Conservation (phyloP, 2,797 vertebrate genomes). For the Lepidocolaptes lacrymiger region DNA sequence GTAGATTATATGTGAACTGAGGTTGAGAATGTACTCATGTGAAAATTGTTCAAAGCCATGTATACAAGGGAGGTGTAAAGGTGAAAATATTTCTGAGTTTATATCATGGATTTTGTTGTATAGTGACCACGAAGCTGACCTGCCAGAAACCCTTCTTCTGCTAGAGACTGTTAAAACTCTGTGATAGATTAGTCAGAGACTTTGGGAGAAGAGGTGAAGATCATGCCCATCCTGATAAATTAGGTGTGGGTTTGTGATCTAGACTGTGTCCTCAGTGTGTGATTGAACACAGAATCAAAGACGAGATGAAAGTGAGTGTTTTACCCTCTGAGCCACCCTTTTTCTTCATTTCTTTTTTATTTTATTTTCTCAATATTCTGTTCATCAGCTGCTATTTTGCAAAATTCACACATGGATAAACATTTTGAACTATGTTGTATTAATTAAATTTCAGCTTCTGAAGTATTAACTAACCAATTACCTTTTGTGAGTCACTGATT, state of each 20-base stretch:
- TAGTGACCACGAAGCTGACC: neutral
- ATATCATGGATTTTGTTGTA: neutral
- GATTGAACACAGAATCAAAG: constrained; percentile 14
- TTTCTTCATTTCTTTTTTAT: neutral
- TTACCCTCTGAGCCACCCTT: neutral
- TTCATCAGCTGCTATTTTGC: neutral
- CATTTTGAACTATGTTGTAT: neutral
- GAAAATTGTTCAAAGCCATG: neutral
- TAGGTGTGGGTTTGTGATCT: neutral
- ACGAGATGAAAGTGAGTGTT: neutral
- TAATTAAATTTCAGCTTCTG: constrained; percentile 30
- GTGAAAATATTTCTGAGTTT: neutral
- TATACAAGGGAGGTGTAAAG: neutral
- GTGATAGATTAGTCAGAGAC: neutral
- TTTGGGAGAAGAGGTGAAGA: neutral
- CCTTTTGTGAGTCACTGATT: constrained; percentile 21
- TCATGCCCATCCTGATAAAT: neutral
- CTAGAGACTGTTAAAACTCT: neutral
- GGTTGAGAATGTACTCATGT: neutral
- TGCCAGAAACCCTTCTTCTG: neutral
- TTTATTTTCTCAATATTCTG: neutral
- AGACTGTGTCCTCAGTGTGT: neutral
- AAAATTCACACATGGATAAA: constrained; percentile 16
- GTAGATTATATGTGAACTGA: neutral
- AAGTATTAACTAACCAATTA: constrained; percentile 11